Base-by-base conservation (phyloP, 2,888 invertebrate genomes). In the Cataglyphis rosenhaueri region DNA sequence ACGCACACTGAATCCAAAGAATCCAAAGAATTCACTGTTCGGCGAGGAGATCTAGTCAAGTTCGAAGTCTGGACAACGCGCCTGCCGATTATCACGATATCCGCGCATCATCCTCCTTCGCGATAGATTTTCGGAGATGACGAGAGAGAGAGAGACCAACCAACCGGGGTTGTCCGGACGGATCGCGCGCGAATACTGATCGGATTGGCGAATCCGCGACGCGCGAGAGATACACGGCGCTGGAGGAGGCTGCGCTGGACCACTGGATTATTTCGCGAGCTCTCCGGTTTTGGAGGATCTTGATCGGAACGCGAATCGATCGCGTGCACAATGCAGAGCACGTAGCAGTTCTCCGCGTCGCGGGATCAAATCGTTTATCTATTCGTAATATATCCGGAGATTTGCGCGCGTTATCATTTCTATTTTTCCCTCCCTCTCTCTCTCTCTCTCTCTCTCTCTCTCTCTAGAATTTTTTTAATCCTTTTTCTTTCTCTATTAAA, bases 211-310 rank as follows among this genome's bases (percentile, higher is more conserved):
- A 32, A 21, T 41, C 18, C 44, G 32, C 59, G 71, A 59, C 57
- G 32, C 62, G 44, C 41, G 29, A 41, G 32, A 44, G 32, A 48
- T 44, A 21, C 44, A 41, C 75, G 62, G 41, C 61, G 64, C 35
- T 35, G 35, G 25, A 65, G n/a, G 21, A 68, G 59, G 29, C 71
- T 44, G 71, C 71, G 44, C 71, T 70, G 78, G 59, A 78, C 57
- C 76, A 25, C 18, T 64, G 10, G 25, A 73, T 12, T 25, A 61
- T 62, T 9, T 48, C 48, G 32, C 6, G 15, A 32, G 21, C 8
- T 52, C 52, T 35, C 9, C 21, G 10, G 38, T 9, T 8, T 15
- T 15, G 25, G 3, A n/a, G 25, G 15, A 15, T 15, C 32, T 32
- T 32, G 35, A 48, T 18, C 44, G 15, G 15, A 3, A 21, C 18